Percentiles rank a stretch among this genome's conserved stretches.
These are phyloP conservation scores for Musca domestica DNA, from an alignment of 1,140 invertebrate species.

Conservation along the genomic window DNA sequence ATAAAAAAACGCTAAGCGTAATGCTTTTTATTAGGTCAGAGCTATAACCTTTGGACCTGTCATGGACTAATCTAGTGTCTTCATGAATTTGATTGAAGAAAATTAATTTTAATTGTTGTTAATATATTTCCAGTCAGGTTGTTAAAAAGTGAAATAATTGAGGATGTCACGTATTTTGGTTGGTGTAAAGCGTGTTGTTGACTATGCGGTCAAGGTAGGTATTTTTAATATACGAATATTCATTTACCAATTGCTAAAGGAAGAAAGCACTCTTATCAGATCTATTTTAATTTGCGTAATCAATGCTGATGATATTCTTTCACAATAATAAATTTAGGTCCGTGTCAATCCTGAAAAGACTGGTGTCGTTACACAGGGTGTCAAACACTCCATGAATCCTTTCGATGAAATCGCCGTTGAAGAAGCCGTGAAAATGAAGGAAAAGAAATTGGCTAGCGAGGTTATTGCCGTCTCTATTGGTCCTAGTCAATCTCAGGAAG, in stretches of 20 bases:
- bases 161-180: constrained; percentile 88
- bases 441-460: constrained; percentile 93
- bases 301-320: no score
- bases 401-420: constrained; percentile 99
- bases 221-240: no score
- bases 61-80: background rate
- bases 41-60: constrained; percentile 17
- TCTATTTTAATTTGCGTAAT: constrained; percentile 52
- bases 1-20: no score
- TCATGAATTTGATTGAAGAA: constrained; percentile 2
- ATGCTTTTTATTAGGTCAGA: no score
- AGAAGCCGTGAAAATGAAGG: constrained; percentile 96
- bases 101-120: constrained; percentile 8
- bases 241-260: no score
- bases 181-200: constrained; percentile 96
- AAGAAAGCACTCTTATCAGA: constrained; percentile 41
- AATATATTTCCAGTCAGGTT: background rate
- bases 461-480: constrained; percentile 95
- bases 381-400: constrained; percentile 99
- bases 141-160: background rate
- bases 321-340: constrained; percentile 63
- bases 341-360: constrained; percentile 96
- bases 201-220: constrained; percentile 98
- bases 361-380: constrained; percentile 92
- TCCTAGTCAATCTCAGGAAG: constrained; percentile 86